phyloP scores from a whole-genome alignment of 2,888 invertebrate species.

The Tipula unca region DNA sequence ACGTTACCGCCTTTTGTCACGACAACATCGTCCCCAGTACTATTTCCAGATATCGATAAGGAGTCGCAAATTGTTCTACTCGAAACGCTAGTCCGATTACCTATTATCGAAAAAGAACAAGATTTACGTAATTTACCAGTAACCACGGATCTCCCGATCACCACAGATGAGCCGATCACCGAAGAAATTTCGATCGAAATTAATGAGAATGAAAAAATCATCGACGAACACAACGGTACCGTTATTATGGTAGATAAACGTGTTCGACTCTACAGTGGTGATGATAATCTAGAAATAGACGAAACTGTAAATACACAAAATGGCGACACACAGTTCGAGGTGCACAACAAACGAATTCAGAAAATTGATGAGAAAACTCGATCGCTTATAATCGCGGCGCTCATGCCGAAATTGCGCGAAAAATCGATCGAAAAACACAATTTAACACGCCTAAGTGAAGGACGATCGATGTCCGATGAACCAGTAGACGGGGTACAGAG shows the following conservation, averaged over 20 bases:
- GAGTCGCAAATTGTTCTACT: not conserved
- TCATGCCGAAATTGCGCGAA: not conserved
- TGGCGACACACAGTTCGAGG: not conserved
- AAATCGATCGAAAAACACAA: not conserved
- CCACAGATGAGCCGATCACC: not conserved
- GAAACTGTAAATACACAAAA: not conserved
- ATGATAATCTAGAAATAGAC: not conserved
- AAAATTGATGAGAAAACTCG: not conserved
- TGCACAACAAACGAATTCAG: not conserved
- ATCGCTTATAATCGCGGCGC: not conserved
- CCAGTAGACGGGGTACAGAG: not conserved
- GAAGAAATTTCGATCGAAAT: not conserved
- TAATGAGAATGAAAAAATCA: not conserved
- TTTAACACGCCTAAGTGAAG: not conserved
- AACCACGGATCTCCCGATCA: not conserved
- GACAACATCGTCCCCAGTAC: not conserved
- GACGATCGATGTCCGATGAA: not conserved
- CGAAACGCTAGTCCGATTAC: not conserved
- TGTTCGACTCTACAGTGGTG: not conserved
- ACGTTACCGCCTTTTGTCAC: not conserved
- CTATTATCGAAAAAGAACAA: not conserved
- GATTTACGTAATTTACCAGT: not conserved
- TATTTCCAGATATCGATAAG: not conserved
- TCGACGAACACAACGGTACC: not conserved
- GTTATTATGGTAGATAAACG: not conserved